These are phyloP conservation scores for Agrotis clavis DNA, from an alignment of 2,888 invertebrate genomes.

Conservation along the genomic window DNA sequence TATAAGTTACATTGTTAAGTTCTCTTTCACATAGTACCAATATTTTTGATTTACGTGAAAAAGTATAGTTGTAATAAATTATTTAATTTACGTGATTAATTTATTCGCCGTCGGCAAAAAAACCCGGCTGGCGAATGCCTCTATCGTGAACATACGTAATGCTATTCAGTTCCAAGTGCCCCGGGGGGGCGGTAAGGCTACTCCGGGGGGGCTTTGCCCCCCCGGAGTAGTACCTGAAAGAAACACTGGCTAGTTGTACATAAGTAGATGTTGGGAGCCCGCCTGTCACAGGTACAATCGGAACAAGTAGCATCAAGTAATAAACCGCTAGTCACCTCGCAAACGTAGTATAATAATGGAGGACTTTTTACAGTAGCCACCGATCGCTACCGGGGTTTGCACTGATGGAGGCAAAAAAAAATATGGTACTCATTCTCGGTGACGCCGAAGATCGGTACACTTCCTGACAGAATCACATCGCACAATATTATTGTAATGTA, in stretches of 20 bases:
- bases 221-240: too few species aligned
- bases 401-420: constrained; percentile 81
- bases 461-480: constrained; percentile 40
- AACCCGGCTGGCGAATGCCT: too few species aligned
- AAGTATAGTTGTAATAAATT: too few species aligned
- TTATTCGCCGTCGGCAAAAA: too few species aligned
- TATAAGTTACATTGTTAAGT: too few species aligned
- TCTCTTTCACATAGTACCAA: too few species aligned
- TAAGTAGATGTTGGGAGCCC: neutral
- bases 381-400: constrained; percentile 80
- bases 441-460: constrained; percentile 57
- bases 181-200: too few species aligned
- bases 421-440: constrained; percentile 71
- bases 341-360: constrained; percentile 73
- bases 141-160: too few species aligned
- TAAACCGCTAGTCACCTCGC: constrained; percentile 76
- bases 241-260: neutral
- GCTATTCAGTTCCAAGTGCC: too few species aligned
- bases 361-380: constrained; percentile 75
- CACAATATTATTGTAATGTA: constrained; percentile 15
- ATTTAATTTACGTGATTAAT: too few species aligned
- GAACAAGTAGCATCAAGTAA: constrained; percentile 58
- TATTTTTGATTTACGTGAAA: too few species aligned
- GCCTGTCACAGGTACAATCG: constrained; percentile 63
- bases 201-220: too few species aligned